phyloP scores from a whole-genome alignment of 2,113 vertebrate genomes.

The Menidia beryllina region DNA sequence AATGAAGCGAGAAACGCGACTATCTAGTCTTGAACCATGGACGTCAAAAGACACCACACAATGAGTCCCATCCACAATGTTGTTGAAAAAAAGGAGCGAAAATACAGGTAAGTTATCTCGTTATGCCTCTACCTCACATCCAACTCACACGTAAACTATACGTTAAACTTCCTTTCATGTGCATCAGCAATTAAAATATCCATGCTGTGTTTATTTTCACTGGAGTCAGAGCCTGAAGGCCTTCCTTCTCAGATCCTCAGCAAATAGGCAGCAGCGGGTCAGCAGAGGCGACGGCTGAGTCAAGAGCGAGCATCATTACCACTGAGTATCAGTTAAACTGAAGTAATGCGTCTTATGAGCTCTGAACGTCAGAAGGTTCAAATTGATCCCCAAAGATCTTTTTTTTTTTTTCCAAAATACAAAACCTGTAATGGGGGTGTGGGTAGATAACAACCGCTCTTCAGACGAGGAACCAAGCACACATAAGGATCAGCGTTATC shows the following conservation, averaged over 20 bases:
- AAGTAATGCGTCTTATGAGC: constrained; percentile 64
- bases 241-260: constrained; percentile 37
- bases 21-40: constrained; percentile 16
- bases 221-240: no score
- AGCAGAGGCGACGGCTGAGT: constrained; percentile 57
- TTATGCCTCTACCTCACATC: constrained; percentile 3
- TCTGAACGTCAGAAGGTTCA: constrained; percentile 43
- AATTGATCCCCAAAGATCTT: constrained; percentile 13
- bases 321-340: constrained; percentile 67
- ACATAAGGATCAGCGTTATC: not conserved
- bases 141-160: constrained; percentile 6
- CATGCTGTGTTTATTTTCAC: constrained; percentile 28
- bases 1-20: not conserved
- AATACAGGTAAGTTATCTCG: not conserved
- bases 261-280: constrained; percentile 62
- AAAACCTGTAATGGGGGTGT: constrained; percentile 28
- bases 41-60: constrained; percentile 8
- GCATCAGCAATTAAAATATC: not conserved
- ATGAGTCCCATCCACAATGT: not conserved
- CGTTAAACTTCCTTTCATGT: constrained; percentile 23
- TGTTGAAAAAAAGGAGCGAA: not conserved
- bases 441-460: constrained; percentile 3
- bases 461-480: constrained; percentile 10
- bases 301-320: constrained; percentile 65
- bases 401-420: constrained; percentile 8